A percentile compares a stretch with the other conserved stretches of the same genome.
phyloP scores from a whole-genome alignment of 2,888 invertebrate species.

The Malacosoma neustria region DNA sequence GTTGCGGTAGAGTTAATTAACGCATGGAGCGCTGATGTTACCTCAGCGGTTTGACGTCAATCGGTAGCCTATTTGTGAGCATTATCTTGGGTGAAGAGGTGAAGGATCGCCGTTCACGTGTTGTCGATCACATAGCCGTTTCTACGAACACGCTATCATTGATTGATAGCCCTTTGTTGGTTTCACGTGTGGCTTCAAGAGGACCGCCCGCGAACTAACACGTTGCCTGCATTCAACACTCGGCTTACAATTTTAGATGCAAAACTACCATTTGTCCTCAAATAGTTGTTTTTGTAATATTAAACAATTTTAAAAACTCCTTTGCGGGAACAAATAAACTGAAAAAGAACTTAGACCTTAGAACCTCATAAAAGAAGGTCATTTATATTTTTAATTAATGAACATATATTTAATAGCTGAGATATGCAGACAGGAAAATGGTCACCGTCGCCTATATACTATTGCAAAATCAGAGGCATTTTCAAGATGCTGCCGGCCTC shows the following conservation, averaged over 20 bases:
- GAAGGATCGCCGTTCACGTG: constrained; percentile 59
- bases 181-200: constrained; percentile 3
- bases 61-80: constrained; percentile 52
- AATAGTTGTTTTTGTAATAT: too few species aligned
- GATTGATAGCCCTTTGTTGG: constrained; percentile 61
- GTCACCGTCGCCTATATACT: too few species aligned
- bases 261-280: neutral
- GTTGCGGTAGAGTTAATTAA: constrained; percentile 1
- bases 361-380: too few species aligned
- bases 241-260: neutral
- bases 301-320: too few species aligned
- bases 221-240: neutral
- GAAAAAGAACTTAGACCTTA: too few species aligned
- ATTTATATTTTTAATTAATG: too few species aligned
- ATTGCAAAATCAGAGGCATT: too few species aligned
- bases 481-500: too few species aligned
- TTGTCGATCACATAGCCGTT: constrained; percentile 41
- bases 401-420: too few species aligned
- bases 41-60: constrained; percentile 56
- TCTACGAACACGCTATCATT: constrained; percentile 37
- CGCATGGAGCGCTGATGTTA: constrained; percentile 19
- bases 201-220: neutral
- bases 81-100: constrained; percentile 50
- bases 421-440: too few species aligned
- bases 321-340: too few species aligned